Evolutionary conservation across 1,140 invertebrate genomes (phyloP), one percentile per base, ranked within the genome.

Genomic region (Cardiocondyla obscurior): DNA sequence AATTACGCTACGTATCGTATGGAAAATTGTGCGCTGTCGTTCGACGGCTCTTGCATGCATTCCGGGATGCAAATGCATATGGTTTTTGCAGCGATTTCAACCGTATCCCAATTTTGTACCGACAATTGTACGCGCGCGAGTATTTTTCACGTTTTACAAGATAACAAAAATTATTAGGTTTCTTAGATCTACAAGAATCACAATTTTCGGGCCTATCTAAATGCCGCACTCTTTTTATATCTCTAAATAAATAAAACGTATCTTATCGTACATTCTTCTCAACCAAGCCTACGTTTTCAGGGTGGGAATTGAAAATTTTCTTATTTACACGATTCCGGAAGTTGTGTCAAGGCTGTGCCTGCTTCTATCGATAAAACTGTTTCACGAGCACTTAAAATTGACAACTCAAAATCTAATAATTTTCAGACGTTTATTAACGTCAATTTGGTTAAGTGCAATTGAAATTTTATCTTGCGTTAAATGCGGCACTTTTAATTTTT

Each of bases 1-100:
- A 86, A 86, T 84, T 73, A 69, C 62, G 22, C 64, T 39, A 67
- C 19, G 44, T 67, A 76, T 82, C 60, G 51, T 46, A 77, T 44
- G 69, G 36, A 65, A 70, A 84, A 81, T 57, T 51, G 67, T 64
- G 57, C 39, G 25, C 8, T 16, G 79, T 30, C 28, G 46, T 46
- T 58, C 30, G 64, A 10, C 19, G 46, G 14, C 60, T 57, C 39
- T 42, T 53, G 46, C 36, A 30, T 55, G 22, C 58, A 81, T 81
- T 69, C 64, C 64, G 49, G 33, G n/a, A 53, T 69, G 36, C 39
- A 22, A 53, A 14, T n/a, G 3, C 44, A 16, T 10, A 33, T 51
- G 28, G 53, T 22, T 73, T 73, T 58, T 64, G 30, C 73, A 64
- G 73, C 57, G 2, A 51, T 76, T 76, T 44, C 57, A 76, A 42